Base-by-base conservation (phyloP, 2,888 invertebrate species). In the Lepidochitona cinerea region DNA sequence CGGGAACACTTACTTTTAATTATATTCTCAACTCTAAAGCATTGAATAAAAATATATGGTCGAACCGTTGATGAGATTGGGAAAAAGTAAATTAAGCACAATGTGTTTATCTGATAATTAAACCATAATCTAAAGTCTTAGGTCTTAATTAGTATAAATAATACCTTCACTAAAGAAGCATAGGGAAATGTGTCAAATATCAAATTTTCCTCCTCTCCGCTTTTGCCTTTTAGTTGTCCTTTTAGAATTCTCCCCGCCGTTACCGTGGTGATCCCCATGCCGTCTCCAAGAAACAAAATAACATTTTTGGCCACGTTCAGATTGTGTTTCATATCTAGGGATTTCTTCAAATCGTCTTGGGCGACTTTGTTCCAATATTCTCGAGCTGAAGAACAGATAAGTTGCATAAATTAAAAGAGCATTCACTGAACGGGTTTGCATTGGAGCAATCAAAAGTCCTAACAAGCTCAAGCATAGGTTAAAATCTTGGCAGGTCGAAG, bases 211-310 rank as follows among this genome's bases (percentile, higher is more conserved):
- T 93, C 93, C 88, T 96, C 96, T 0, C 95, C 94, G 0, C 89
- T 82, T 4, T 87, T 83, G 0, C 89, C 89, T 0, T 90, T 88
- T 23, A 87, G 77, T 86, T 94, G 94, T 0, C 95, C 96, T 14
- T 94, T 91, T 83, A 94, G 94, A 0, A 94, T 94, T 78, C 96
- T 92, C 0, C 95, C 93, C 0, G 86, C 95, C 0, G 95, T 94
- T 23, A 96, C 90, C 0, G 96, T 96, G 0, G 96, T 93, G 68
- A 96, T 92, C 33, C 96, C 95, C 96, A 97, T 96, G 0, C 96
- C 96, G 86, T 97, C 96, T 0, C 96, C 96, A 23, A 97, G 91
- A 85, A 96, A 96, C 74, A 96, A 87, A 72, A 96, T 95, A 0
- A 96, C 92, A 89, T 96, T 96, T 89, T 94, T 95, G 0, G 97